Conservation (phyloP, 2,797 vertebrate genomes). For the Myotis findleyi region DNA sequence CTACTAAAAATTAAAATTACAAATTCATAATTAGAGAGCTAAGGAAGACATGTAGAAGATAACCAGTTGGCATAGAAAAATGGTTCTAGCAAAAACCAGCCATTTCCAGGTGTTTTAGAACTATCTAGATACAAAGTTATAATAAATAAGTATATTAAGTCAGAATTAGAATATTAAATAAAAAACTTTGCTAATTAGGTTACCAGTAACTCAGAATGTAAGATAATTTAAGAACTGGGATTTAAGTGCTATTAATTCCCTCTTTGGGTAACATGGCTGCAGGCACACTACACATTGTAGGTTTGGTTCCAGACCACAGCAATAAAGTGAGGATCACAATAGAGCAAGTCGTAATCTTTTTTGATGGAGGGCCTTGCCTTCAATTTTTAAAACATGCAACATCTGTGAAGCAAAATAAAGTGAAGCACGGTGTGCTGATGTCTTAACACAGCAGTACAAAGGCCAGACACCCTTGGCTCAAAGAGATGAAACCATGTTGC, state of each 20-base stretch:
- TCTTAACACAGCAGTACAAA: neutral
- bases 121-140: neutral
- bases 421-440: neutral
- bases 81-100: neutral
- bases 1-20: neutral
- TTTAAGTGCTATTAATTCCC: neutral
- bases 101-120: neutral
- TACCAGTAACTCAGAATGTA: slow-evolving; percentile 2
- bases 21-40: neutral
- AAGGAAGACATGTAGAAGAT: neutral
- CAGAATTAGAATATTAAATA: neutral
- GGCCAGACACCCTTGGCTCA: neutral
- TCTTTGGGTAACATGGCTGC: neutral
- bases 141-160: neutral
- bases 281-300: neutral
- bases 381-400: neutral
- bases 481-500: neutral
- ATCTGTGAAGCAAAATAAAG: neutral
- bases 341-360: neutral
- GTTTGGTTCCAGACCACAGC: neutral
- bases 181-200: neutral
- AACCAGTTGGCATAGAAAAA: neutral
- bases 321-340: neutral
- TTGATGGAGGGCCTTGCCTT: neutral
- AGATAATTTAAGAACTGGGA: neutral